Percentiles rank a stretch among this genome's conserved stretches.
Evolutionary conservation across 2,888 invertebrate species (phyloP).

Genomic region (Drosophila antonietae): DNA sequence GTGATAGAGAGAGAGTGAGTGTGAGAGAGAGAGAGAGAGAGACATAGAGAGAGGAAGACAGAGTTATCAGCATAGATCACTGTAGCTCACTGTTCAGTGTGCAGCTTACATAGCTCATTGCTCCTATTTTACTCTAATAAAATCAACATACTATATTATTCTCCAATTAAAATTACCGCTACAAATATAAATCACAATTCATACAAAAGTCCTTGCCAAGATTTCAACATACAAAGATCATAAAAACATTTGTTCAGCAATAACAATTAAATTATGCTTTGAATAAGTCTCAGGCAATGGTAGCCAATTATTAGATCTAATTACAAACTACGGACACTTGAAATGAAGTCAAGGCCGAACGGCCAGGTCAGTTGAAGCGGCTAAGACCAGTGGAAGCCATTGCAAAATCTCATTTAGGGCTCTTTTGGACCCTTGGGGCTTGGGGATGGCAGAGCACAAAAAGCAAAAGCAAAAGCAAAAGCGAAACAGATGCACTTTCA

Average conservation of each 20-base stretch:
- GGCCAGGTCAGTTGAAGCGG: slow-evolving; percentile 18
- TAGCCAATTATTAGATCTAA: slow-evolving; percentile 19
- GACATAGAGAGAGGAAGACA: too few relatives aligned
- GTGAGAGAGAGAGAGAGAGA: too few relatives aligned
- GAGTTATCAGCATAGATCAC: background rate
- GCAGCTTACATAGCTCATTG: background rate
- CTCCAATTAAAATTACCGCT: background rate
- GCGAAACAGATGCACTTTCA: slow-evolving; percentile 62
- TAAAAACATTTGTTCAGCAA: background rate
- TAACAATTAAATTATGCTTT: background rate
- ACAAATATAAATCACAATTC: background rate
- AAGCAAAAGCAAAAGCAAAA: background rate
- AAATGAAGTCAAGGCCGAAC: slow-evolving; percentile 43
- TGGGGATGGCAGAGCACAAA: background rate
- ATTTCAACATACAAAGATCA: background rate
- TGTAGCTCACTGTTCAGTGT: background rate
- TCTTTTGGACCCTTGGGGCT: background rate
- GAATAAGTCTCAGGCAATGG: slow-evolving; percentile 1
- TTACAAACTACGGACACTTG: slow-evolving; percentile 1
- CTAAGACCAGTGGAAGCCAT: slow-evolving; percentile 40
- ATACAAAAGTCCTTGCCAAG: background rate
- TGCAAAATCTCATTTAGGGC: slow-evolving; percentile 37
- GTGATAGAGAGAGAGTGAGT: too few relatives aligned
- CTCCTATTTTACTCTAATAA: background rate
- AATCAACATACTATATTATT: background rate